Percentiles rank a stretch among this genome's conserved stretches.
phyloP scores from a whole-genome alignment of 2,797 vertebrate species.

The Platyrinchus mystaceus region DNA sequence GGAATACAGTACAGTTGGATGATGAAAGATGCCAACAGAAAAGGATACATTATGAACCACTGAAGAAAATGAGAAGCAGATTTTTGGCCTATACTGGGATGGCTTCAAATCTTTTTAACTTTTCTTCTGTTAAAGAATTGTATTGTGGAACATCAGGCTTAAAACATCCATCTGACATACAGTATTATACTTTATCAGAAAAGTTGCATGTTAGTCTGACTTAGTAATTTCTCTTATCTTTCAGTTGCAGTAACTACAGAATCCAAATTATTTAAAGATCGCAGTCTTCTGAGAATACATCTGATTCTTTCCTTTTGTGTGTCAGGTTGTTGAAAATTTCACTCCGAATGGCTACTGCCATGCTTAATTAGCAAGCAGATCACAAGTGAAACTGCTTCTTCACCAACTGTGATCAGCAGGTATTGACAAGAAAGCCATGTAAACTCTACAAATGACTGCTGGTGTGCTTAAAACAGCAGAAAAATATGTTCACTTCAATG shows the following conservation, averaged over 20 bases:
- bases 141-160: not conserved
- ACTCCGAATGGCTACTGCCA: conserved; percentile 17
- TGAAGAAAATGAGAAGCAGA: not conserved
- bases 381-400: conserved; percentile 77
- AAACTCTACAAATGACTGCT: conserved; percentile 49
- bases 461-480: conserved; percentile 53
- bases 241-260: not conserved
- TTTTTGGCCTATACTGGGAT: not conserved
- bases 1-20: not conserved
- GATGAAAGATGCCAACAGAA: not conserved
- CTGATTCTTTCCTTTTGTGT: not conserved
- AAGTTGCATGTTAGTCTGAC: not conserved
- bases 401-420: conserved; percentile 63
- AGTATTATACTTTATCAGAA: not conserved
- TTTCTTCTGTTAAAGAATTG: not conserved
- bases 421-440: conserved; percentile 64
- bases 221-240: not conserved
- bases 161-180: not conserved
- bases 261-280: not conserved
- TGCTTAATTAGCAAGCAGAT: conserved; percentile 62
- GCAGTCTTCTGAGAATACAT: not conserved
- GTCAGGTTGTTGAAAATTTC: conserved; percentile 45
- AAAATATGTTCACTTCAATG: conserved; percentile 29
- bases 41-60: not conserved
- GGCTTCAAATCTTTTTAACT: not conserved